Evolutionary conservation across 1,140 invertebrate species (phyloP).

Genomic region (Drosophila kepulauana): DNA sequence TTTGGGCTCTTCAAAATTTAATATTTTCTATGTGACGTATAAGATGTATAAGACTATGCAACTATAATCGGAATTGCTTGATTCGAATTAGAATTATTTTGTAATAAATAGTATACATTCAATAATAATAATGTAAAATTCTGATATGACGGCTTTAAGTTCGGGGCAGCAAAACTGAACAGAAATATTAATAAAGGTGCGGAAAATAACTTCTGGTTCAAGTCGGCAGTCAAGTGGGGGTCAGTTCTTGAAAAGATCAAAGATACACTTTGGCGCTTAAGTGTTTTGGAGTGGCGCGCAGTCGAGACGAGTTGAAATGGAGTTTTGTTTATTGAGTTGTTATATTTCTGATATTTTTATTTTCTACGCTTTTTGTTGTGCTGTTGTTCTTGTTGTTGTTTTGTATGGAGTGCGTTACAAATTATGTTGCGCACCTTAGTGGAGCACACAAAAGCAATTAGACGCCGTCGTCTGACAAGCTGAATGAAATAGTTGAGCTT

Average conservation of each 20-base stretch:
- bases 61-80: not conserved
- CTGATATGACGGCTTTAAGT: not conserved
- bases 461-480: slow-evolving; percentile 75
- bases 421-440: slow-evolving; percentile 73
- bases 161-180: not conserved
- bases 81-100: no score
- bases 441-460: slow-evolving; percentile 82
- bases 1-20: not conserved
- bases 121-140: not conserved
- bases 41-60: not conserved
- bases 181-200: slow-evolving; percentile 14
- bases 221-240: slow-evolving; percentile 73
- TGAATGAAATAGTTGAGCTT: slow-evolving; percentile 70
- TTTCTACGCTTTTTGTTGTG: not conserved
- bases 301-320: slow-evolving; percentile 25
- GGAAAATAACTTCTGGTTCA: slow-evolving; percentile 28
- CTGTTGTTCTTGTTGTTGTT: slow-evolving; percentile 4
- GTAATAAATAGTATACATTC: not conserved
- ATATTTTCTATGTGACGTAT: no score
- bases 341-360: slow-evolving; percentile 56
- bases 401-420: slow-evolving; percentile 65
- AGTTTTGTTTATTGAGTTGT: slow-evolving; percentile 74
- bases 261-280: slow-evolving; percentile 80
- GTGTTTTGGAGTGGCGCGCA: slow-evolving; percentile 53
- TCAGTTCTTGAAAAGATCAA: slow-evolving; percentile 74